Percentiles rank a stretch among this genome's conserved stretches.
phyloP scores from a whole-genome alignment of 2,888 invertebrate species.

The Leptothorax acervorum region DNA sequence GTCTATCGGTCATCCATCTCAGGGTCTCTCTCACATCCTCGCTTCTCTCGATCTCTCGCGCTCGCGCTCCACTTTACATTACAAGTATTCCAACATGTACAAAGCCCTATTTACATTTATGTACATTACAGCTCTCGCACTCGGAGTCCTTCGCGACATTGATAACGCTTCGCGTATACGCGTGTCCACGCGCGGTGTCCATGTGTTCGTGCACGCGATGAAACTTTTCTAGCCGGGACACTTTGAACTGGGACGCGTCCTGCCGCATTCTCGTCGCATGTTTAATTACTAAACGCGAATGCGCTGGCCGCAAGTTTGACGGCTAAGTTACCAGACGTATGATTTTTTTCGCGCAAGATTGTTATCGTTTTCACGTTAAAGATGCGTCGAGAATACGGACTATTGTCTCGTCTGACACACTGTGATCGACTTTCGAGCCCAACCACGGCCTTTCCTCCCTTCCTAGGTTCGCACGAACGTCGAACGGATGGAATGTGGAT shows the following conservation, averaged over 20 bases:
- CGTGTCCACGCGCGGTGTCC: constrained; percentile 33
- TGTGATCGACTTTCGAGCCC: constrained; percentile 5
- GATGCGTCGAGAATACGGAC: constrained; percentile 27
- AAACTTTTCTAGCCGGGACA: constrained; percentile 31
- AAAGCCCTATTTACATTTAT: constrained; percentile 88
- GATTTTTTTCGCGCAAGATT: constrained; percentile 19
- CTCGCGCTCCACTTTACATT: constrained; percentile 76
- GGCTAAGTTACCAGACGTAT: not conserved
- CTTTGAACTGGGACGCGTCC: not conserved
- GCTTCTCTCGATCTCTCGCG: constrained; percentile 58
- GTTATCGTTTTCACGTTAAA: not conserved
- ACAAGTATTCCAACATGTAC: constrained; percentile 87
- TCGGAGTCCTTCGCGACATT: constrained; percentile 66
- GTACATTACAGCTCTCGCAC: constrained; percentile 81
- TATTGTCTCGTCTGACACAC: constrained; percentile 7
- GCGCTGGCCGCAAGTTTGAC: not conserved
- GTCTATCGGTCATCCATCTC: constrained; percentile 74
- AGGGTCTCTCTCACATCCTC: constrained; percentile 68
- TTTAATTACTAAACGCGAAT: not conserved
- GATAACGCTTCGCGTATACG: constrained; percentile 55
- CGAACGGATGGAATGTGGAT: constrained; percentile 76
- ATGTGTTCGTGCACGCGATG: constrained; percentile 32
- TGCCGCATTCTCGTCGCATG: constrained; percentile 30
- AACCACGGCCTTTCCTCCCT: not conserved
- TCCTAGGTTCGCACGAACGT: constrained; percentile 57